Evolutionary conservation across 2,113 vertebrate genomes (phyloP).

Genomic region (Neodon shergylaensis): DNA sequence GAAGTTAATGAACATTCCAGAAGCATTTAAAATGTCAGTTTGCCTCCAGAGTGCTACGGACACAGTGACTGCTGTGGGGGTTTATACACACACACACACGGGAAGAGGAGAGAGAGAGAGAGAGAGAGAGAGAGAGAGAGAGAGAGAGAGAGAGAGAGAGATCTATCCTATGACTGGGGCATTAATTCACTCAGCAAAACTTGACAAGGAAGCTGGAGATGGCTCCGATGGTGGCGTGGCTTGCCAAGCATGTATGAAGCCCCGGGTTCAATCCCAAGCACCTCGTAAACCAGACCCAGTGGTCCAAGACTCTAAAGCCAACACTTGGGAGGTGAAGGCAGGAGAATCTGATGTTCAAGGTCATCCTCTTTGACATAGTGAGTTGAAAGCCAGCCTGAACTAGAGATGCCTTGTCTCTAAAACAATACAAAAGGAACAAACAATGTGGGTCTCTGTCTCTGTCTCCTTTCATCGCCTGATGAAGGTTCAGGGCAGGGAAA

Average conservation of each 20-base stretch:
- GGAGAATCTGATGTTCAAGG: background rate
- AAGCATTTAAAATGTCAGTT: background rate
- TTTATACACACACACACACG: background rate
- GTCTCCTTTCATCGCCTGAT: no score
- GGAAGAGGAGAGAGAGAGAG: no score
- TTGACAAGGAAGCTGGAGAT: rapidly evolving
- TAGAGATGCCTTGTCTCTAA: no score
- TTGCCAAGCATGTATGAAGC: background rate
- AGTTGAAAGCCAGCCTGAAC: background rate
- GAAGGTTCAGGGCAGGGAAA: no score
- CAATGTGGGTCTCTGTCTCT: no score
- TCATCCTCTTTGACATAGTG: background rate
- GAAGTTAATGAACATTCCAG: background rate
- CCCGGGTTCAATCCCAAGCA: background rate
- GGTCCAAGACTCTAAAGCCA: background rate
- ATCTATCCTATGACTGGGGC: background rate
- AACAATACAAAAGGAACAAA: background rate
- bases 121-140: background rate
- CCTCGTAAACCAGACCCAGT: background rate
- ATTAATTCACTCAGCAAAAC: background rate
- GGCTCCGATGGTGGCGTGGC: no score
- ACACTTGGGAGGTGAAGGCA: background rate
- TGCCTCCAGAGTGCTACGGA: rapidly evolving
- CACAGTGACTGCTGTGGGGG: rapidly evolving
- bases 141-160: no score